Percentiles rank a stretch among this genome's conserved stretches.
Conservation (phyloP, 2,113 vertebrate genomes). For the Amphilophus citrinellus region DNA sequence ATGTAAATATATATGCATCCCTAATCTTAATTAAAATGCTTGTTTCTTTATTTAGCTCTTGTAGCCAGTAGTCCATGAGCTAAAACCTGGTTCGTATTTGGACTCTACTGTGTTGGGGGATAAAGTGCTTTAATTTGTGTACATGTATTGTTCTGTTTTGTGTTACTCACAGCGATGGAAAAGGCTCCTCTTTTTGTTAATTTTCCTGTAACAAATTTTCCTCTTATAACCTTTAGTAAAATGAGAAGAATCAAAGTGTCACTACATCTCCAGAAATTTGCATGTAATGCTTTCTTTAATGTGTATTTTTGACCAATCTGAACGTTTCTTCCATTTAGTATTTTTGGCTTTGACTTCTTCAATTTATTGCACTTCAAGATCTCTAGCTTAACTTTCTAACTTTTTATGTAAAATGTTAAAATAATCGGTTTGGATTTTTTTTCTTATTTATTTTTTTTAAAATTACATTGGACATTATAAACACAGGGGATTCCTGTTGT, state of each 20-base stretch:
- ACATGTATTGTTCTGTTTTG: slow-evolving; percentile 80
- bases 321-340: slow-evolving; percentile 73
- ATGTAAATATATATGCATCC: slow-evolving; percentile 91
- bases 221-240: slow-evolving; percentile 79
- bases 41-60: slow-evolving; percentile 93
- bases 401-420: slow-evolving; percentile 74
- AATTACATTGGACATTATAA: slow-evolving; percentile 62
- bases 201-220: slow-evolving; percentile 81
- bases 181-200: slow-evolving; percentile 78
- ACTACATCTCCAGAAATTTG: slow-evolving; percentile 76
- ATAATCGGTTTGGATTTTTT: slow-evolving; percentile 50
- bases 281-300: slow-evolving; percentile 81
- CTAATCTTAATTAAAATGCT: slow-evolving; percentile 97
- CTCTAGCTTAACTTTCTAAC: slow-evolving; percentile 77
- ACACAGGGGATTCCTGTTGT: slow-evolving; percentile 74
- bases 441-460: slow-evolving; percentile 32
- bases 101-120: slow-evolving; percentile 79
- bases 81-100: slow-evolving; percentile 95
- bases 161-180: slow-evolving; percentile 80
- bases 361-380: slow-evolving; percentile 75
- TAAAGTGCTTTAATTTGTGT: slow-evolving; percentile 81
- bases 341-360: slow-evolving; percentile 70
- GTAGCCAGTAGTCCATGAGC: slow-evolving; percentile 96
- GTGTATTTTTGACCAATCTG: slow-evolving; percentile 74
- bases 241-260: slow-evolving; percentile 61